Evolutionary conservation across 2,888 invertebrate species (phyloP).

Genomic region (Clusia tigrina): DNA sequence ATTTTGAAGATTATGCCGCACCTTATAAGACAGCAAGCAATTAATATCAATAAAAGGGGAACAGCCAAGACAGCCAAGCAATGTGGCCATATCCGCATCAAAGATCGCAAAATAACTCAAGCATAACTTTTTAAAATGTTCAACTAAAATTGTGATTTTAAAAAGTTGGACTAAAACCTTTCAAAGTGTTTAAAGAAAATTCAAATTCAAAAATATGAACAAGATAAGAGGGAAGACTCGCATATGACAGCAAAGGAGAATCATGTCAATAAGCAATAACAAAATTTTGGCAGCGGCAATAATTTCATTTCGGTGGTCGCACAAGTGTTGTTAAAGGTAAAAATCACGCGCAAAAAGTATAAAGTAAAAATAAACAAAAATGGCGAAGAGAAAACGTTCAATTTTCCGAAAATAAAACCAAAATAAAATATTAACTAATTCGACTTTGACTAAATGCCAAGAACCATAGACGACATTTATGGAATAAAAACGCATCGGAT

Average conservation of each 20-base stretch:
- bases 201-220: conserved; percentile 9
- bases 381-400: neutral
- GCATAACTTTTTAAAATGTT: neutral
- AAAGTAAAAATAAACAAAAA: neutral
- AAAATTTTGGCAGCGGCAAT: neutral
- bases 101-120: neutral
- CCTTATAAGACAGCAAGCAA: too few species aligned
- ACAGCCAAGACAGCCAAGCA: too few species aligned
- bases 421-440: neutral
- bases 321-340: neutral
- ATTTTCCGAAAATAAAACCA: neutral
- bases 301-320: too few species aligned
- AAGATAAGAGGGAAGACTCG: neutral
- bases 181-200: conserved; percentile 5
- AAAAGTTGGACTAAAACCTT: neutral
- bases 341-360: neutral
- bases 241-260: too few species aligned
- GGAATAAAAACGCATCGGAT: too few species aligned
- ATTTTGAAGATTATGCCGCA: too few species aligned
- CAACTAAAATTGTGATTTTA: neutral
- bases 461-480: too few species aligned
- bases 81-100: too few species aligned
- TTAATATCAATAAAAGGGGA: too few species aligned
- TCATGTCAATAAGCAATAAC: too few species aligned
- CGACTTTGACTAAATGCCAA: too few species aligned